Base-by-base conservation (phyloP, 2,797 vertebrate genomes). In the Sebastiscus tertius region DNA sequence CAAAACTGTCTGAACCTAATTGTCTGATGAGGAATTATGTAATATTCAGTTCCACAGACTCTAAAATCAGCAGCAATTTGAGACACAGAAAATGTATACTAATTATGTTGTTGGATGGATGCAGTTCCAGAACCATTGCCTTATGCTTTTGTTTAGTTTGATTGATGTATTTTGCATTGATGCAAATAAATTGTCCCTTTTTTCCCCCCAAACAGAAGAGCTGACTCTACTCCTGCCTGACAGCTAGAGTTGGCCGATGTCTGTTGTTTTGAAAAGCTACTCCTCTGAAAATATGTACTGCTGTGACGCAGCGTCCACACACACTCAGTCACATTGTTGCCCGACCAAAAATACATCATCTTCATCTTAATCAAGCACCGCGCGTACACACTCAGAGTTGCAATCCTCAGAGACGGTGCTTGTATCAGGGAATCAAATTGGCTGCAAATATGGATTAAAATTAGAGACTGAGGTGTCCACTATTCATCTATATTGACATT, bases 81-180 rank as follows among this genome's bases (percentile, higher is more conserved):
- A 84, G 77, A 80, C 71, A 68, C 22, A 65, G 61, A 78, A 85
- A 85, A 89, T 73, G 33, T 85, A 80, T 65, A 77, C 75, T 88
- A 93, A 90, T 90, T 83, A 92, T 88, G 67, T 27, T 86, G 74
- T 81, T 82, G 75, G 65, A 83, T 65, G 80, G 59, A 88, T 67
- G 78, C 69, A 70, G 56, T 70, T 83, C 79, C 31, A 76, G 58
- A 85, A 78, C 52, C 52, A 61, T n/a, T 69, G 79, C 77, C 76
- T 77, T 86, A 72, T 92, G 82, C 80, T 81, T 92, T 86, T 85
- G 79, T 91, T 89, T 66, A 75, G 77, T 66, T 87, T 92, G 92
- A 95, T 88, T 91, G 92, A 94, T 93, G 86, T 88, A 84, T 90
- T 88, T 90, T 80, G 84, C 80, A 83, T 90, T 87, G 80, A 91